A percentile compares a stretch with the other conserved stretches of the same genome.
Evolutionary conservation across 2,113 vertebrate species (phyloP).

Genomic region (Clarias batrachus): DNA sequence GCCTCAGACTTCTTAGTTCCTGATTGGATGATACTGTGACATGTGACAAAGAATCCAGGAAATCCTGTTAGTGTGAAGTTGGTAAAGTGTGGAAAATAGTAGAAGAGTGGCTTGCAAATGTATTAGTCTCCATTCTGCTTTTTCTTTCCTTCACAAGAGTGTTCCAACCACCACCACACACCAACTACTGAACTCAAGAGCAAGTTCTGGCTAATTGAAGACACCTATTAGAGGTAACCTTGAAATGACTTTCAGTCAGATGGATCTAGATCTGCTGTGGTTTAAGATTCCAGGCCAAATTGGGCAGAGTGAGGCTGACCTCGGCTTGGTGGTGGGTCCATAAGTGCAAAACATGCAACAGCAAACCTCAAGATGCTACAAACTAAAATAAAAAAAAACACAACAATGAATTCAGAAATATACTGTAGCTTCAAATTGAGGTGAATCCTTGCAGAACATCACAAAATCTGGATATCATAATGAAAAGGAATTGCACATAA

Average conservation of each 20-base stretch:
- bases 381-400: background rate
- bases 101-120: too few species aligned
- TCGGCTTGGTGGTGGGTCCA: background rate
- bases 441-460: background rate
- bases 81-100: too few species aligned
- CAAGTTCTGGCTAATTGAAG: background rate
- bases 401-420: background rate
- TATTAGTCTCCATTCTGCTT: too few species aligned
- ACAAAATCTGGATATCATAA: background rate
- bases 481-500: background rate
- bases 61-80: too few species aligned
- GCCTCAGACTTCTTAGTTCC: too few species aligned
- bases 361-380: background rate
- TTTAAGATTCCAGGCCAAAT: background rate
- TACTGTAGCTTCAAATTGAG: background rate
- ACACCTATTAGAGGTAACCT: background rate
- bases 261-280: background rate
- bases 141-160: too few species aligned
- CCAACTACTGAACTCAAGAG: too few species aligned
- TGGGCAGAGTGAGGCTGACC: background rate
- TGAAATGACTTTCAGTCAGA: background rate
- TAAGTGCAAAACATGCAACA: background rate
- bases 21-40: too few species aligned
- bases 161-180: too few species aligned
- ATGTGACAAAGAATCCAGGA: too few species aligned